Evolutionary conservation across 2,113 vertebrate species (phyloP).

Genomic region (Lophotis ruficrista): DNA sequence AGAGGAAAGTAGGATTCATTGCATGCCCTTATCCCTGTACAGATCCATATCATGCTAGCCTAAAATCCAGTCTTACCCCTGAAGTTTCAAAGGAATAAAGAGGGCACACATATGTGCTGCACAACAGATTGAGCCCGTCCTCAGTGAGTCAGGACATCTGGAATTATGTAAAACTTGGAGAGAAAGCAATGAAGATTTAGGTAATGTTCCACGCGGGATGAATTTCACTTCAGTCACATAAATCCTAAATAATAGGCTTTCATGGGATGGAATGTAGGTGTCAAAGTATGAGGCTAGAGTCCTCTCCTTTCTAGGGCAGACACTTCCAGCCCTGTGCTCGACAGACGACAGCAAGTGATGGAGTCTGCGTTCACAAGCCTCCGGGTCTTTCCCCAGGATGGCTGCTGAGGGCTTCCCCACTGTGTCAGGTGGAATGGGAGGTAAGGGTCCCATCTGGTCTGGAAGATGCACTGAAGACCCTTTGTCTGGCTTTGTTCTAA

Average conservation of each 20-base stretch:
- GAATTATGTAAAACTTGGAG: neutral
- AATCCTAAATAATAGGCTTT: neutral
- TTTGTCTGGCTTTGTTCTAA: neutral
- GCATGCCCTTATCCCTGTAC: neutral
- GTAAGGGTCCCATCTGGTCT: neutral
- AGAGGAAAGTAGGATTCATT: neutral
- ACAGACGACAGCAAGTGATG: neutral
- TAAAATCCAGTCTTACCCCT: neutral
- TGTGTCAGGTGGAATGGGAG: accelerated
- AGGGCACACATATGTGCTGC: neutral
- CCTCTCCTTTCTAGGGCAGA: neutral
- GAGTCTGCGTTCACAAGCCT: accelerated
- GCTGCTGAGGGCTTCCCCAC: neutral
- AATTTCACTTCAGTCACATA: neutral
- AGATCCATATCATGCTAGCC: neutral
- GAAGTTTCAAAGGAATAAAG: neutral
- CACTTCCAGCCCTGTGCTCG: neutral
- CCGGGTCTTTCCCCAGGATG: accelerated
- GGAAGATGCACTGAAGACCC: neutral
- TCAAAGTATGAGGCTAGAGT: neutral
- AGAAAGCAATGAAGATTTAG: neutral
- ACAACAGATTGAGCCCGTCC: neutral
- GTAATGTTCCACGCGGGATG: neutral
- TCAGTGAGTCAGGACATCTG: neutral
- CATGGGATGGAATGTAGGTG: neutral